These are phyloP conservation scores for Leguminivora glycinivorella DNA, from an alignment of 1,140 invertebrate genomes.

Conservation along the genomic window DNA sequence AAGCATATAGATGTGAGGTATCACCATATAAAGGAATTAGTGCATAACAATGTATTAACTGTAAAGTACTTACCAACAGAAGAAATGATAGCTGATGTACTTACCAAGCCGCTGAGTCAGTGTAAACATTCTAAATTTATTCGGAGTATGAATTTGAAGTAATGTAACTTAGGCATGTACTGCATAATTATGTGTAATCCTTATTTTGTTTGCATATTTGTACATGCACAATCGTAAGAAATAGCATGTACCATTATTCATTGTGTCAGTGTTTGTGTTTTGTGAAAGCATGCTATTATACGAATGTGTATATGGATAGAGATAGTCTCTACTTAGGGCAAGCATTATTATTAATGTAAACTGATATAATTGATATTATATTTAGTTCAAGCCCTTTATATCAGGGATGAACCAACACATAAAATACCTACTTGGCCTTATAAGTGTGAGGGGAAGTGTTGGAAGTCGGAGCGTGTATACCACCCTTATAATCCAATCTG, in stretches of 20 bases:
- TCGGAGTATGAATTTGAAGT: not conserved
- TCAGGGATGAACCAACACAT: no score
- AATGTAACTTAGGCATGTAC: not conserved
- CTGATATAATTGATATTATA: not conserved
- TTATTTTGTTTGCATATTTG: not conserved
- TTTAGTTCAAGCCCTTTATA: no score
- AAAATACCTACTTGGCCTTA: no score
- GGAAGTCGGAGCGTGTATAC: no score
- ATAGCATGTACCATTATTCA: not conserved
- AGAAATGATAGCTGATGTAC: constrained; percentile 27
- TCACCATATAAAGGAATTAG: constrained; percentile 24
- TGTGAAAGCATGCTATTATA: not conserved
- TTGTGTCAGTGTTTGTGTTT: not conserved
- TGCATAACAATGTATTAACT: not conserved
- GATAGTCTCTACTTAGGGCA: not conserved
- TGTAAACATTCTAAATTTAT: not conserved
- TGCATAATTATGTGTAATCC: not conserved
- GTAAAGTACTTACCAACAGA: constrained; percentile 27
- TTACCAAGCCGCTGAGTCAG: constrained; percentile 17
- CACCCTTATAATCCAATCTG: no score
- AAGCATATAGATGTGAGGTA: constrained; percentile 49
- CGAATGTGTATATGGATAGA: not conserved
- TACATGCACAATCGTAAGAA: not conserved
- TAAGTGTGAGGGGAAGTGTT: no score
- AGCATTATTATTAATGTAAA: not conserved